Conservation (phyloP, 2,888 invertebrate species). For the Melanostoma scalare region DNA sequence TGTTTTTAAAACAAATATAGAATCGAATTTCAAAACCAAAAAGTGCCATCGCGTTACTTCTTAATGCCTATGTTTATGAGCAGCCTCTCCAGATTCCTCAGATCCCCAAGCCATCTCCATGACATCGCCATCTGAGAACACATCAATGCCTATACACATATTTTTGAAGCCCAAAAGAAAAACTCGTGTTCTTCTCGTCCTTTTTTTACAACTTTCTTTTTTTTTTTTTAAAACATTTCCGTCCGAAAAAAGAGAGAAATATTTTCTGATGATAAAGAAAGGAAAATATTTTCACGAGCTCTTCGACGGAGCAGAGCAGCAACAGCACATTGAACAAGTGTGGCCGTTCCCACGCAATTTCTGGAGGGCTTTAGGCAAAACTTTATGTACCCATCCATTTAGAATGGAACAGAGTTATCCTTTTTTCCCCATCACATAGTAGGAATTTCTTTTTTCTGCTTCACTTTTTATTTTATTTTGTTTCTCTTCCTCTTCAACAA, state of each 20-base stretch:
- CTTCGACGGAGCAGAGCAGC: slow-evolving; percentile 7
- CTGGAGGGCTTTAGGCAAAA: slow-evolving; percentile 52
- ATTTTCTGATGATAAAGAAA: slow-evolving; percentile 51
- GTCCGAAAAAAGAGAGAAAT: slow-evolving; percentile 17
- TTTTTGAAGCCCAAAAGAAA: slow-evolving; percentile 38
- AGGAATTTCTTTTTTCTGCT: not conserved
- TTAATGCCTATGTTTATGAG: slow-evolving; percentile 39
- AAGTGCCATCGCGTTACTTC: slow-evolving; percentile 51
- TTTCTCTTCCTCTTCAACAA: not conserved
- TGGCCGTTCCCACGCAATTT: slow-evolving; percentile 59
- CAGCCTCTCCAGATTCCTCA: slow-evolving; percentile 8
- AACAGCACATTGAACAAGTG: slow-evolving; percentile 42
- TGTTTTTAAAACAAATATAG: slow-evolving; percentile 72
- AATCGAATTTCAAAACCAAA: slow-evolving; percentile 63
- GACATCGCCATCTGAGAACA: slow-evolving; percentile 22
- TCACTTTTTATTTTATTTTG: not conserved
- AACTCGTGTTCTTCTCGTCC: slow-evolving; percentile 10
- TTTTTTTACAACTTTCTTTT: slow-evolving; percentile 1
- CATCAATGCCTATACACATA: slow-evolving; percentile 36
- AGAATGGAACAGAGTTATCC: slow-evolving; percentile 58
- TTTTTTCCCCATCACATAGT: slow-evolving; percentile 31
- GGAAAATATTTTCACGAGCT: slow-evolving; percentile 67
- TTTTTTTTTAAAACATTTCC: slow-evolving; percentile 10
- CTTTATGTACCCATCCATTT: slow-evolving; percentile 54
- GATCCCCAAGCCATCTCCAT: slow-evolving; percentile 12